Percentiles rank a stretch among this genome's conserved stretches.
Conservation (phyloP, 1,140 invertebrate genomes). For the Penaeus japonicus region DNA sequence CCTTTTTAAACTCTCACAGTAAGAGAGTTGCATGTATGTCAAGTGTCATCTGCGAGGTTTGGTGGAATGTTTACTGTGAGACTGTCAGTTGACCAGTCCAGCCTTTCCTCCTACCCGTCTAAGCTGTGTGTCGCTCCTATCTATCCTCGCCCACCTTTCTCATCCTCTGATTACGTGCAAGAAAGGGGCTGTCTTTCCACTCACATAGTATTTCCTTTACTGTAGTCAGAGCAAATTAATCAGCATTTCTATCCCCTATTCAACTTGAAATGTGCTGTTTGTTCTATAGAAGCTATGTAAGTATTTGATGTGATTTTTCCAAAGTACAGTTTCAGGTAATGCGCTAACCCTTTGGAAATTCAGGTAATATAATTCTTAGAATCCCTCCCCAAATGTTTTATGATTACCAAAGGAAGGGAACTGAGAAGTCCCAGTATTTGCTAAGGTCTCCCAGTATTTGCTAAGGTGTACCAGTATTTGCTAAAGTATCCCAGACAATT, state of each 20-base stretch:
- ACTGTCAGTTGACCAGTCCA: slow-evolving; percentile 12
- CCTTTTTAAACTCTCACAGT: not conserved
- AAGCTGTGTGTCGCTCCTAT: slow-evolving; percentile 36
- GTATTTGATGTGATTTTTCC: slow-evolving; percentile 42
- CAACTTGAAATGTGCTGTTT: slow-evolving; percentile 49
- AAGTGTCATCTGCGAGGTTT: slow-evolving; percentile 26
- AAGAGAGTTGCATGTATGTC: not conserved
- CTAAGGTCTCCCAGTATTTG: slow-evolving; percentile 26
- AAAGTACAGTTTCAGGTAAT: slow-evolving; percentile 54
- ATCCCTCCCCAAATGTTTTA: slow-evolving; percentile 29
- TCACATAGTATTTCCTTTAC: slow-evolving; percentile 50
- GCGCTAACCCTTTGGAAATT: slow-evolving; percentile 37
- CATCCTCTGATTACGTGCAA: slow-evolving; percentile 47
- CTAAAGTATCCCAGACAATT: slow-evolving; percentile 21
- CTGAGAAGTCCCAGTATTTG: not conserved
- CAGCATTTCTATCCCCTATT: slow-evolving; percentile 41
- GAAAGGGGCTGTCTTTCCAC: slow-evolving; percentile 53
- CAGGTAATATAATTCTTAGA: slow-evolving; percentile 40
- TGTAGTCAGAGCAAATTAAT: slow-evolving; percentile 45
- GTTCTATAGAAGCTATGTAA: slow-evolving; percentile 40
- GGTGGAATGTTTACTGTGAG: slow-evolving; percentile 26
- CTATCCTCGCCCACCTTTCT: slow-evolving; percentile 37
- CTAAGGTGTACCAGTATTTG: not conserved
- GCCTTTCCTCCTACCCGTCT: slow-evolving; percentile 8
- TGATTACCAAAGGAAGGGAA: not conserved